phyloP scores from a whole-genome alignment of 2,113 vertebrate species.

The human region DNA sequence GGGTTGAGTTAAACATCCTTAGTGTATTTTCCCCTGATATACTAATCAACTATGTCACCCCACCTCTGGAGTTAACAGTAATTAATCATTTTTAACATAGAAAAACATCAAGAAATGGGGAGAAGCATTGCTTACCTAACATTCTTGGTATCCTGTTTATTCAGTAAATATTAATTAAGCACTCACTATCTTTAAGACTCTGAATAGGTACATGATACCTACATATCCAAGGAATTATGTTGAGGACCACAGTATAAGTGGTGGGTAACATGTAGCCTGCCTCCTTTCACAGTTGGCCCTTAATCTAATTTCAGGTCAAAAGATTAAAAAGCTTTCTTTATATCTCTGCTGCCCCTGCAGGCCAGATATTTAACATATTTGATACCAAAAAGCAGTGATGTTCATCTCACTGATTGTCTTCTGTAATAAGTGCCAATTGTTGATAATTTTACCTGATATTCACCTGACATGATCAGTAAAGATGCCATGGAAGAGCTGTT shows the following conservation, averaged over 20 bases:
- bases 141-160: not conserved
- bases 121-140: not conserved
- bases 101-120: not conserved
- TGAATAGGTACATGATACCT: not conserved
- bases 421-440: not conserved
- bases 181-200: not conserved
- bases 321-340: not conserved
- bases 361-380: not conserved
- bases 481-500: not conserved
- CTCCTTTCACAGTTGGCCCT: not conserved
- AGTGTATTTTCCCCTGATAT: not conserved
- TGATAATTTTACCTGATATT: not conserved
- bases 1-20: not conserved
- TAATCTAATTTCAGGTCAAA: not conserved
- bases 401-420: not conserved
- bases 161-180: constrained; percentile 26
- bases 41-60: not conserved
- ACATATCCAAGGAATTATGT: not conserved
- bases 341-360: not conserved
- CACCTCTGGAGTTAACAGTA: not conserved
- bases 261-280: not conserved
- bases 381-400: not conserved
- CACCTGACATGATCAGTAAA: not conserved
- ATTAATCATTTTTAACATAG: not conserved
- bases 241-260: not conserved